A percentile compares a stretch with the other conserved stretches of the same genome.
Evolutionary conservation across 1,140 invertebrate genomes (phyloP).

Genomic region (Drosophila fuyamai): DNA sequence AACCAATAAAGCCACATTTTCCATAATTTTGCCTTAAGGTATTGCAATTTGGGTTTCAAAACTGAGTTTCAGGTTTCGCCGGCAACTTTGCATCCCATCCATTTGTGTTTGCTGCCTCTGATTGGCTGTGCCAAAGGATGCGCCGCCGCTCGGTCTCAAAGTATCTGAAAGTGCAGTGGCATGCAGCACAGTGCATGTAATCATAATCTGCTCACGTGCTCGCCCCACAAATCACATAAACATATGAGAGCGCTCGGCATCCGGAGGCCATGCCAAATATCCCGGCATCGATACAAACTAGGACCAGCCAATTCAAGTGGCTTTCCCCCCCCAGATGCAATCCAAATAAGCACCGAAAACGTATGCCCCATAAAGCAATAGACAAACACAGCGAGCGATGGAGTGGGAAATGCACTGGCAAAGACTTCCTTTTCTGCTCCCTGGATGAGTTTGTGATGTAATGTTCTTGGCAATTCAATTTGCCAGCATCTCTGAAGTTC

Average conservation of each 20-base stretch:
- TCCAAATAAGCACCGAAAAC: conserved; percentile 26
- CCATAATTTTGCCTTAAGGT: conserved; percentile 1
- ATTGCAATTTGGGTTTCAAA: conserved; percentile 9
- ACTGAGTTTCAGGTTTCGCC: conserved; percentile 5
- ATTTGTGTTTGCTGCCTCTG: conserved; percentile 37
- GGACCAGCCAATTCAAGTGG: neutral
- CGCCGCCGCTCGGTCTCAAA: conserved; percentile 15
- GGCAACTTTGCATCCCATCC: conserved; percentile 15
- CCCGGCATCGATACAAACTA: conserved; percentile 22
- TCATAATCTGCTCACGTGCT: conserved; percentile 71
- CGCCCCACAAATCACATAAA: conserved; percentile 46
- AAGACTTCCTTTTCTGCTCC: conserved; percentile 6
- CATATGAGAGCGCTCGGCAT: conserved; percentile 5
- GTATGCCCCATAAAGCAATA: conserved; percentile 36
- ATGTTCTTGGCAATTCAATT: conserved; percentile 68
- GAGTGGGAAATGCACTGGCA: conserved; percentile 9
- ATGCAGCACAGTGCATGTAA: conserved; percentile 39
- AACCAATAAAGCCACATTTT: too few relatives aligned
- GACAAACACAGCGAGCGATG: conserved; percentile 21
- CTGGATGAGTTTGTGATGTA: conserved; percentile 2
- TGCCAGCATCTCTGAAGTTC: conserved; percentile 39
- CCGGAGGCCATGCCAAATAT: conserved; percentile 5
- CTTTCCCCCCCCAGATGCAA: conserved; percentile 4
- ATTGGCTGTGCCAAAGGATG: conserved; percentile 33
- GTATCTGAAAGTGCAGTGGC: conserved; percentile 16